Base-by-base conservation (phyloP, 2,113 vertebrate species). In the Phodopus roborovskii region DNA sequence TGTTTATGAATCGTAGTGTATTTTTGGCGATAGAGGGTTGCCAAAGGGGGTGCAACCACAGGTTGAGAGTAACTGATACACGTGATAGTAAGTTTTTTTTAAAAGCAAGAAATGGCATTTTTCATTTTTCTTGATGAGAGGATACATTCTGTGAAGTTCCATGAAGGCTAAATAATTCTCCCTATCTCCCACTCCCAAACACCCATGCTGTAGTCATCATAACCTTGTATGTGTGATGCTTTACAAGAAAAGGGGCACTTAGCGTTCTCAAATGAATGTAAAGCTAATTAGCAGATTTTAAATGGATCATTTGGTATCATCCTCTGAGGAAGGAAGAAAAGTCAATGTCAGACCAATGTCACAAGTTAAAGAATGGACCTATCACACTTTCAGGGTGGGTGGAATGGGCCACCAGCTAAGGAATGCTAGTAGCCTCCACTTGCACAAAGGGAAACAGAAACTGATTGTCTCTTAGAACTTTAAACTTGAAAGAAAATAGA, bases 401-500 rank as follows among this genome's bases (percentile, higher is more conserved):
- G 24, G 53, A 7, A 7, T 45, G 3, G n/a, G 45, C 66, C 64
- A n/a, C 33, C 5, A 22, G 28, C 39, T 78, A 19, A 78, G 30
- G 26, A 78, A 33, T 17, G 16, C 7, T 50, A 78, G 22, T 17
- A 78, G 15, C 48, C 13, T 53, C 22, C 19, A 16, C 48, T 36
- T 7, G 5, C 36, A 1, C 20, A 73, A 53, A 70, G 28, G 12
- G 74, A 33, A n/a, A 30, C 33, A 64, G 77, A 74, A 33, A 81
- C 6, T 0, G 16, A 20, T 5, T 64, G 4, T n/a, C 11, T n/a
- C n/a, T 33, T n/a, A 9, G 71, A 0, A 48, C 42, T 42, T 77
- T 77, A 42, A 48, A 15, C 28, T 19, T 48, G 58, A 20, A 81
- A 30, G 26, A 89, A 89, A n/a, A 78, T n/a, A 3, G 70, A 1